Evolutionary conservation across 2,113 vertebrate genomes (phyloP).

Genomic region (pig (Sus scrofa)): T2T-Sscrofa CM000820.6:86189001-86189500

Average conservation of each 20-base stretch:
- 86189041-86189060: neutral
- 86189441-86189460: neutral
- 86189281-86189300: neutral
- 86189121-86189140: neutral
- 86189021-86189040: neutral
- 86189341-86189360: neutral
- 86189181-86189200: neutral
- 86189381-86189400: slow-evolving; percentile 1
- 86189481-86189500: too few relatives aligned
- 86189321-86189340: neutral
- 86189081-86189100: neutral
- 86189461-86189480: too few relatives aligned
- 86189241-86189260: neutral
- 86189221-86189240: neutral
- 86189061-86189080: neutral
- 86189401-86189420: neutral
- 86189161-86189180: neutral
- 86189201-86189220: neutral
- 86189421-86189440: neutral
- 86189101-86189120: neutral
- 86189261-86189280: neutral
- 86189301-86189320: neutral
- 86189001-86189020: neutral
- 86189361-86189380: neutral
- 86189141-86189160: neutral